A percentile compares a stretch with the other conserved stretches of the same genome.
These are phyloP conservation scores for Cryptus viduatorius DNA, from an alignment of 2,888 invertebrate species.

Conservation along the genomic window DNA sequence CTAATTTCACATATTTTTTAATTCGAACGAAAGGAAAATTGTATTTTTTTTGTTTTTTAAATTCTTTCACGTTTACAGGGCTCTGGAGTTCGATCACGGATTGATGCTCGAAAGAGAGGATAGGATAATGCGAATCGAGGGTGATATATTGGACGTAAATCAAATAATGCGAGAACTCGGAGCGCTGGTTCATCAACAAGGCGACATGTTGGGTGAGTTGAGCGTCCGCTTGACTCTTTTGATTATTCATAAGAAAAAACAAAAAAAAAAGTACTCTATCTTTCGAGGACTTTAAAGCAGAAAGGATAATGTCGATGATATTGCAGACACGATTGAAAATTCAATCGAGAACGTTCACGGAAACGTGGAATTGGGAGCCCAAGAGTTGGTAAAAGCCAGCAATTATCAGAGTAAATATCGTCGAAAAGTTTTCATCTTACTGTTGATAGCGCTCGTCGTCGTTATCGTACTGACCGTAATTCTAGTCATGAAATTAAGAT, in stretches of 20 bases:
- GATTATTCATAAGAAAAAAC: conserved; percentile 17
- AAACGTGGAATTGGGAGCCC: conserved; percentile 92
- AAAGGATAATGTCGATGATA: conserved; percentile 36
- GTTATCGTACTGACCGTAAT: conserved; percentile 90
- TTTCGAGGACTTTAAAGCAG: conserved; percentile 75
- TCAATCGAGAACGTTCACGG: conserved; percentile 91
- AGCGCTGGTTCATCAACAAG: conserved; percentile 90
- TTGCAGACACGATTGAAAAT: conserved; percentile 93
- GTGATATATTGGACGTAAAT: conserved; percentile 93
- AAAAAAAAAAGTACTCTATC: not conserved
- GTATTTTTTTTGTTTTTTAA: conserved; percentile 4
- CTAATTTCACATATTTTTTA: not conserved
- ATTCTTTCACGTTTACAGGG: conserved; percentile 83
- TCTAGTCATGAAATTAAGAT: conserved; percentile 85
- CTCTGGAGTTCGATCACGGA: conserved; percentile 92
- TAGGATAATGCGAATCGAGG: conserved; percentile 92
- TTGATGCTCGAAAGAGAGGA: conserved; percentile 93
- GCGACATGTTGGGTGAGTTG: conserved; percentile 90
- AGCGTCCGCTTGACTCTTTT: conserved; percentile 34
- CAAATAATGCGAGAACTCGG: conserved; percentile 93
- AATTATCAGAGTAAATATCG: conserved; percentile 92
- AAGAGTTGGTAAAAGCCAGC: conserved; percentile 93
- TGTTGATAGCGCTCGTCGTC: conserved; percentile 89
- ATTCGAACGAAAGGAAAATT: not conserved
- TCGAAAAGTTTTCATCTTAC: conserved; percentile 90